A percentile compares a stretch with the other conserved stretches of the same genome.
These are phyloP conservation scores for Scaptomyza caliginosa DNA, from an alignment of 2,888 invertebrate species.

Conservation along the genomic window DNA sequence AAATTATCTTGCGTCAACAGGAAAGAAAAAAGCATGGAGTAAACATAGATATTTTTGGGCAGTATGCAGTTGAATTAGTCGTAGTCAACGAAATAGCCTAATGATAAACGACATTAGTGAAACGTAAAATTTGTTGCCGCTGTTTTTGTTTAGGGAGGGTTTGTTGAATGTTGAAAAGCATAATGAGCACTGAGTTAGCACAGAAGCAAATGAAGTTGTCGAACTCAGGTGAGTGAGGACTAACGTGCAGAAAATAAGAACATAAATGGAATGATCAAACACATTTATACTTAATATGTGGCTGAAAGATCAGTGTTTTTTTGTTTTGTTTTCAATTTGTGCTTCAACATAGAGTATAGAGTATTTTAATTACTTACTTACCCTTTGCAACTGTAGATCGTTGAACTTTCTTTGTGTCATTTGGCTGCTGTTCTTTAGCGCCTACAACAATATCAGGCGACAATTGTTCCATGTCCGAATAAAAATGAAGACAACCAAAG, in stretches of 20 bases:
- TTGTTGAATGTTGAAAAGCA: slow-evolving; percentile 9
- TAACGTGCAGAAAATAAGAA: slow-evolving; percentile 37
- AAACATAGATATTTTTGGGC: slow-evolving; percentile 11
- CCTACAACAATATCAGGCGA: slow-evolving; percentile 26
- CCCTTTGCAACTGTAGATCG: slow-evolving; percentile 16
- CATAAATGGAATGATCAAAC: not conserved
- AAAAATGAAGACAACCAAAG: slow-evolving; percentile 45
- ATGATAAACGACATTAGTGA: slow-evolving; percentile 77
- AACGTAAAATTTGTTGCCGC: slow-evolving; percentile 24
- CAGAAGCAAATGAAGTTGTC: slow-evolving; percentile 58
- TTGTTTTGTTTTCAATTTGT: no score
- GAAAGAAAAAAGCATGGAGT: slow-evolving; percentile 53
- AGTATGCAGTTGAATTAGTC: slow-evolving; percentile 11
- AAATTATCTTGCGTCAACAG: slow-evolving; percentile 78
- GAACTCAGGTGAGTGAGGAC: slow-evolving; percentile 31
- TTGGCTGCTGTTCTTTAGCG: slow-evolving; percentile 18
- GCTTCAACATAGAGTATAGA: not conserved
- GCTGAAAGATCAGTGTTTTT: not conserved
- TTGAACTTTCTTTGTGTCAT: slow-evolving; percentile 56
- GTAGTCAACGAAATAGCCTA: slow-evolving; percentile 51
- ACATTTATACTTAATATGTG: not conserved
- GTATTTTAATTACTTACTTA: no score
- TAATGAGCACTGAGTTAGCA: slow-evolving; percentile 48
- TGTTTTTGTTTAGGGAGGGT: not conserved
- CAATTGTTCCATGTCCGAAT: slow-evolving; percentile 61